Percentiles rank a stretch among this genome's conserved stretches.
Evolutionary conservation across 2,113 vertebrate species (phyloP).

Genomic region (Thamnophis sirtalis): DNA sequence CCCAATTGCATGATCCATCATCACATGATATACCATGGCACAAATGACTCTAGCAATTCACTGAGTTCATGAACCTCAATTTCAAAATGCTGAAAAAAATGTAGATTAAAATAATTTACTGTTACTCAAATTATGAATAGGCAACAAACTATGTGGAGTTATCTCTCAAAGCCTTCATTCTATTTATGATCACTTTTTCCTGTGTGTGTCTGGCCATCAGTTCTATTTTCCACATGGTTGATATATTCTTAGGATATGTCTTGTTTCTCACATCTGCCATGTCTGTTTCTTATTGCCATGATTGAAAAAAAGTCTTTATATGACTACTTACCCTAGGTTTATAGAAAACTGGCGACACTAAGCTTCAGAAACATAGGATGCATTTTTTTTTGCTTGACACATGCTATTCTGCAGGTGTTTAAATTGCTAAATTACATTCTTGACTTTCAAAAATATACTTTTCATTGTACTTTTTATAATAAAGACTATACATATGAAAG

Average conservation of each 20-base stretch:
- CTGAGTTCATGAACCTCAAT: neutral
- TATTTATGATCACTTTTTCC: neutral
- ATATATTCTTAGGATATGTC: neutral
- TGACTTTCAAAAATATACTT: rapidly evolving
- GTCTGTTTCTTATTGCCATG: neutral
- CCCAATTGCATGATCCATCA: neutral
- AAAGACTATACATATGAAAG: neutral
- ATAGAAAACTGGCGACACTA: neutral
- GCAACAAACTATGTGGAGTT: neutral
- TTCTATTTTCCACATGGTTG: neutral
- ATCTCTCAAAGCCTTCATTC: neutral
- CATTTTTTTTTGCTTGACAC: neutral
- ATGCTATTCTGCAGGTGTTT: neutral
- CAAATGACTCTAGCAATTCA: neutral
- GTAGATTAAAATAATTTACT: neutral
- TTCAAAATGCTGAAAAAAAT: neutral
- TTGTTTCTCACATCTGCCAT: neutral
- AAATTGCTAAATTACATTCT: neutral
- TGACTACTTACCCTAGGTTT: neutral
- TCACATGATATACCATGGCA: neutral
- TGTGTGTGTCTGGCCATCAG: neutral
- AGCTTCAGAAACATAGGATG: neutral
- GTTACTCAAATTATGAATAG: neutral
- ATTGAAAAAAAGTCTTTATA: neutral
- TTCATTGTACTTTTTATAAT: neutral